Percentiles rank a stretch among this genome's conserved stretches.
These are phyloP conservation scores for Aix galericulata DNA, from an alignment of 2,113 vertebrate genomes.

Conservation along the genomic window DNA sequence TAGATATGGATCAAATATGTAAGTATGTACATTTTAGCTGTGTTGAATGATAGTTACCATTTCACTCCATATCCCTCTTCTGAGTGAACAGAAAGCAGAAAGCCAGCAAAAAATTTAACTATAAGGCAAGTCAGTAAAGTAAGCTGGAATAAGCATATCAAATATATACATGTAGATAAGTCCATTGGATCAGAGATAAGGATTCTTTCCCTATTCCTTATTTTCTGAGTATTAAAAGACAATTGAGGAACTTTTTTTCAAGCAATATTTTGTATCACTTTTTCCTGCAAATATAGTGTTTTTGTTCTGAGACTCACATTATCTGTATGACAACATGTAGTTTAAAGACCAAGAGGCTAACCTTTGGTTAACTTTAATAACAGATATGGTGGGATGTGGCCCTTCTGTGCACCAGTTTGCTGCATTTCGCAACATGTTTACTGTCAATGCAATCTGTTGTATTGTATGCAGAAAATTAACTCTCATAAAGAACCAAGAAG, in stretches of 20 bases:
- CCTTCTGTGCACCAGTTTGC: background rate
- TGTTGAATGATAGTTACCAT: background rate
- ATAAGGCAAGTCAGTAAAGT: background rate
- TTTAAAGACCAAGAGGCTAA: background rate
- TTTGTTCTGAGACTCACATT: background rate
- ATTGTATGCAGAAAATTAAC: background rate
- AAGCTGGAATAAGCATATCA: background rate
- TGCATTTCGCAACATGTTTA: background rate
- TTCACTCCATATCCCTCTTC: background rate
- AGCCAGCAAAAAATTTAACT: background rate
- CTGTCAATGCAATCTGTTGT: no score
- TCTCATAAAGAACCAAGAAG: background rate
- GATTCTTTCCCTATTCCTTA: background rate
- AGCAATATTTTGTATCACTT: background rate
- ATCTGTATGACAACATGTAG: background rate
- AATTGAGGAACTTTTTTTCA: background rate
- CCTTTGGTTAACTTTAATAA: background rate
- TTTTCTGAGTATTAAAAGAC: background rate
- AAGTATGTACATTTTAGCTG: background rate
- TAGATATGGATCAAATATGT: conserved; percentile 23
- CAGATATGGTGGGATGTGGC: no score
- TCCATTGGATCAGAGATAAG: background rate
- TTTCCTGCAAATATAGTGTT: background rate
- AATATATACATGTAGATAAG: background rate
- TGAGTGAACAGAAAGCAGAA: background rate